Evolutionary conservation across 1,140 invertebrate genomes (phyloP).

Genomic region (Drosophila varians): DNA sequence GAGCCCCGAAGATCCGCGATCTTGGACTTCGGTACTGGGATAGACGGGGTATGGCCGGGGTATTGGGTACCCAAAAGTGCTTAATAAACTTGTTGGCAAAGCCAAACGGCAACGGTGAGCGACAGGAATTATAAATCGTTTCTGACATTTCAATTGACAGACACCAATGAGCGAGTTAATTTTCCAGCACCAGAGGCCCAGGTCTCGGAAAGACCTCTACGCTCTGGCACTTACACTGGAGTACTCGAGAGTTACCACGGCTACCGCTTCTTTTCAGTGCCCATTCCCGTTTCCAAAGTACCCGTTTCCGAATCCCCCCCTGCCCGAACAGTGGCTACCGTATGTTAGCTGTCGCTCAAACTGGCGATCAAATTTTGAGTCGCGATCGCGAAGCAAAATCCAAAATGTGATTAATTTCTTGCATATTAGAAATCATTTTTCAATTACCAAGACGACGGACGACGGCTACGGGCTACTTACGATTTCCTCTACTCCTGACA

Average conservation of each 20-base stretch:
- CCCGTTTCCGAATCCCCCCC: no score
- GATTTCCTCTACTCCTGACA: constrained; percentile 60
- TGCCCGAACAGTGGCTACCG: constrained; percentile 61
- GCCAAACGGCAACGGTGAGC: constrained; percentile 41
- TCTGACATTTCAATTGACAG: constrained; percentile 83
- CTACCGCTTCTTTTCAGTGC: no score
- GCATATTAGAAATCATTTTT: constrained; percentile 83
- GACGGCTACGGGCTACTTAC: constrained; percentile 72
- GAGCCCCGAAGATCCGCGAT: constrained; percentile 4
- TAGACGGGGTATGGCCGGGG: constrained; percentile 17
- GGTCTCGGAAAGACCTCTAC: no score
- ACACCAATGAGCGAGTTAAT: constrained; percentile 82
- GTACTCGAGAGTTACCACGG: constrained; percentile 15
- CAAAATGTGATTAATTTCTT: constrained; percentile 83
- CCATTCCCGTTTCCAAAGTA: no score
- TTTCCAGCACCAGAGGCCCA: constrained; percentile 52
- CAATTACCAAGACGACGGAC: constrained; percentile 74
- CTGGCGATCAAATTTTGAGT: constrained; percentile 57
- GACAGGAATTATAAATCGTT: constrained; percentile 80
- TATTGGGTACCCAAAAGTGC: constrained; percentile 38
- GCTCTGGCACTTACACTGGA: no score
- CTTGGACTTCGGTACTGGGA: constrained; percentile 6
- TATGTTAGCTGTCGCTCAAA: constrained; percentile 76
- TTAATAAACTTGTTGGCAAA: constrained; percentile 77
- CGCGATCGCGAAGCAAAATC: constrained; percentile 60